Evolutionary conservation across 1,140 invertebrate genomes (phyloP).

Genomic region (Conus ventricosus): DNA sequence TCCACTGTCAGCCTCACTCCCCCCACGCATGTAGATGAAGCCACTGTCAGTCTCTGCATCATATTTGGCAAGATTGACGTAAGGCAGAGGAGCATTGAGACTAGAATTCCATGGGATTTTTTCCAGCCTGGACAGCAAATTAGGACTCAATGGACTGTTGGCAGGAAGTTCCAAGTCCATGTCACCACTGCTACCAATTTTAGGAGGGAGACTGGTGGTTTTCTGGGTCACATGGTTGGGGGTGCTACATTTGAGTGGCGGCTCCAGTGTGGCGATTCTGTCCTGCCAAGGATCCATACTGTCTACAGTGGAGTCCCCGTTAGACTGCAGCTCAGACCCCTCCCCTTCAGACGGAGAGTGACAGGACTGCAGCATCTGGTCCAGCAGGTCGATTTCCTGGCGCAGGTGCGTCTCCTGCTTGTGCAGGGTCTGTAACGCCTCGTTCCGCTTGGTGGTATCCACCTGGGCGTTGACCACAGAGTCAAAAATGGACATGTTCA

Average conservation of each 20-base stretch:
- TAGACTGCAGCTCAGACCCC: background rate
- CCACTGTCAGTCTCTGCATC: constrained; percentile 61
- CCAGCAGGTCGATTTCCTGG: constrained; percentile 65
- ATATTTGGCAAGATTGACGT: constrained; percentile 68
- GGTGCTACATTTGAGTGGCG: background rate
- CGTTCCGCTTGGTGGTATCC: constrained; percentile 42
- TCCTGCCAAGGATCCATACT: constrained; percentile 25
- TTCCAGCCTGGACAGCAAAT: constrained; percentile 62
- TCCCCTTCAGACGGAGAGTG: background rate
- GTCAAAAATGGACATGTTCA: constrained; percentile 31
- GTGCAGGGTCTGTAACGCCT: constrained; percentile 58
- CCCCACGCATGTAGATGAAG: constrained; percentile 58
- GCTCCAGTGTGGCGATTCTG: constrained; percentile 13
- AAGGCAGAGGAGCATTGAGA: constrained; percentile 64
- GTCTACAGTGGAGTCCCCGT: background rate
- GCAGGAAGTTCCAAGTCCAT: background rate
- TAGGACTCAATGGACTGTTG: constrained; percentile 53
- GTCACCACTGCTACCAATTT: constrained; percentile 21
- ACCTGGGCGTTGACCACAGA: constrained; percentile 30
- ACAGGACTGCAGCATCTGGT: constrained; percentile 67
- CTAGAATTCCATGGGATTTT: constrained; percentile 63
- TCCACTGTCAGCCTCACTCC: constrained; percentile 37
- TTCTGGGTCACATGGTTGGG: constrained; percentile 38
- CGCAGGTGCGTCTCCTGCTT: constrained; percentile 62
- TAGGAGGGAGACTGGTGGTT: constrained; percentile 39